Evolutionary conservation across 2,113 vertebrate genomes (phyloP), one percentile per base, ranked within the genome.

Genomic region (Holacanthus passer): DNA sequence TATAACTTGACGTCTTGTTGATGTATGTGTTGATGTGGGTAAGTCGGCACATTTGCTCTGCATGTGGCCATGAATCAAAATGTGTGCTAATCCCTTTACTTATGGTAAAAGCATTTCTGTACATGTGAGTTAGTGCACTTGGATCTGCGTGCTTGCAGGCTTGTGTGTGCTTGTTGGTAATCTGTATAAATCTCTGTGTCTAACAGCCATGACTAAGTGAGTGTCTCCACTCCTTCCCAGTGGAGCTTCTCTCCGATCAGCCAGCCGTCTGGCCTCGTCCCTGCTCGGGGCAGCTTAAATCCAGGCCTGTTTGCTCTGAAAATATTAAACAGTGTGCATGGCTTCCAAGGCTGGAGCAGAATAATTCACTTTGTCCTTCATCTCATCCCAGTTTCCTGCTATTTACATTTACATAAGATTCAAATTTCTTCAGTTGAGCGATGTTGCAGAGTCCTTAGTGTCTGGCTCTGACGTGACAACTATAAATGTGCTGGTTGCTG

Each of bases 181-280:
- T 91, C 88, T 80, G 55, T 76, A 41, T 85, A 78, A 86, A 89
- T 92, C 86, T 87, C 68, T 78, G 69, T 29, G 45, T 90, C 77
- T 64, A 72, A 76, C 56, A 31, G 60, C 81, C 75, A 81, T 82
- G 87, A 85, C 89, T 86, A 83, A 88, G 73, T 80, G 71, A 68
- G 53, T 32, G 76, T 83, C 82, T 86, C 56, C 72, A 39, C 55
- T 88, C 31, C 75, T 48, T 85, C 86, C 83, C 81, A 79, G 66
- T 9, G 53, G 75, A 77, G 45, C 73, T 37, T 43, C 41, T 32
- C 75, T 76, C 50, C 60, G 53, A 73, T 87, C 81, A 82, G 37
- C 60, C 69, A 31, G 69, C 64, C 7, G 78, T 83, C 87, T 89
- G 79, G 77, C 35, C 71, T 29, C 3, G 27, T 85, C 66, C 66